Conservation (phyloP, 2,113 vertebrate species). For the Kryptolebias marmoratus region DNA sequence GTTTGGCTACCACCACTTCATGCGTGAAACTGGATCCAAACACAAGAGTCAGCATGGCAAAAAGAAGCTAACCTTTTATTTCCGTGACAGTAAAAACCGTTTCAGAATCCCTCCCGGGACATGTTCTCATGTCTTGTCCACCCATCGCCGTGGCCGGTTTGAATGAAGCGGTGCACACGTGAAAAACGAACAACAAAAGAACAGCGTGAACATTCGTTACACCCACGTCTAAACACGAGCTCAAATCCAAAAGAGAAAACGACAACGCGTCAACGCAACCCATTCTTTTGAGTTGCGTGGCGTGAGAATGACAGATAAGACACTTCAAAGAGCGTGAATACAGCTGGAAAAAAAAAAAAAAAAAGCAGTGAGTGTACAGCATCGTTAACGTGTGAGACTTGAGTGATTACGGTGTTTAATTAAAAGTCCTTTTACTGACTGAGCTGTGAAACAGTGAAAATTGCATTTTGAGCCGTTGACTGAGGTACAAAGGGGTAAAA, state of each 20-base stretch:
- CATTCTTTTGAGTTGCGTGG: constrained; percentile 26
- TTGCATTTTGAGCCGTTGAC: constrained; percentile 19
- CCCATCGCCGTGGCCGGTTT: background rate
- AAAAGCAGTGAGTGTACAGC: constrained; percentile 33
- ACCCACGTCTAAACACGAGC: constrained; percentile 29
- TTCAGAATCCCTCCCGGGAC: constrained; percentile 34
- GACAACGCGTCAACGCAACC: constrained; percentile 2
- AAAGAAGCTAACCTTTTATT: constrained; percentile 65
- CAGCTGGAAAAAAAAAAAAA: constrained; percentile 17
- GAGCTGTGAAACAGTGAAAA: constrained; percentile 24
- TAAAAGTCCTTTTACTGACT: constrained; percentile 5
- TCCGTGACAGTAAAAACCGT: constrained; percentile 57
- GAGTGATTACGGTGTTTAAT: background rate
- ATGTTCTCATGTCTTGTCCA: constrained; percentile 5
- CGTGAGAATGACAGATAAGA: constrained; percentile 59
- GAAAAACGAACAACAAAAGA: constrained; percentile 24
- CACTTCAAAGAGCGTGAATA: constrained; percentile 39
- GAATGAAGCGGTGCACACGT: constrained; percentile 8
- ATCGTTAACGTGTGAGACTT: background rate
- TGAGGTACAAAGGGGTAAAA: constrained; percentile 43
- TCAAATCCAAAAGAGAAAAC: constrained; percentile 26
- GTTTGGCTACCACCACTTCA: too few species aligned
- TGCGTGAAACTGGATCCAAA: background rate
- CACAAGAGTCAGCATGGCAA: constrained; percentile 37
- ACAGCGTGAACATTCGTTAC: constrained; percentile 34